Evolutionary conservation across 2,888 invertebrate species (phyloP).

Genomic region (Melinopterus prodromus): DNA sequence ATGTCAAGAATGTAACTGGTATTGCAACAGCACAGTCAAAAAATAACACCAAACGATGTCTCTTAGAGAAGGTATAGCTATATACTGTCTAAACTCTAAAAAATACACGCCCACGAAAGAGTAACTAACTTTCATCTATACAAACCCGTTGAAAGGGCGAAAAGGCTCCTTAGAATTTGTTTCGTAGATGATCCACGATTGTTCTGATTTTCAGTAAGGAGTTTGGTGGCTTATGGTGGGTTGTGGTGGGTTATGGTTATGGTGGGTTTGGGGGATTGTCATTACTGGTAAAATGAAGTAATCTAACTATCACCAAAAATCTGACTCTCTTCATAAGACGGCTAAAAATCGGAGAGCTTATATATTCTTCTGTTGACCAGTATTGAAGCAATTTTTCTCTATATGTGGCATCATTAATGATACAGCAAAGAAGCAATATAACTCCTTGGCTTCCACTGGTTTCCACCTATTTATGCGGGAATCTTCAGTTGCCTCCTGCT

Average conservation of each 20-base stretch:
- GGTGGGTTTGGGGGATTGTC: too few relatives aligned
- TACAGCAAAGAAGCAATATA: conserved; percentile 15
- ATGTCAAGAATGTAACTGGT: conserved; percentile 44
- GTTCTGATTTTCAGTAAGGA: conserved; percentile 41
- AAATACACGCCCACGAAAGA: too few relatives aligned
- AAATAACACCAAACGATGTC: conserved; percentile 43
- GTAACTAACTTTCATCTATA: conserved; percentile 44
- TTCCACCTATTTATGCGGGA: conserved; percentile 23
- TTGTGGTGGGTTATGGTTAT: too few relatives aligned
- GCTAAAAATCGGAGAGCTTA: conserved; percentile 21
- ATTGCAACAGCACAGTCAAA: conserved; percentile 46
- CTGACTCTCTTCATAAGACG: conserved; percentile 23
- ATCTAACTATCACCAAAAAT: conserved; percentile 18
- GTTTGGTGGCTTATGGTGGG: too few relatives aligned
- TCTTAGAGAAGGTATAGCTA: conserved; percentile 39
- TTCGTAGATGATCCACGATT: conserved; percentile 28
- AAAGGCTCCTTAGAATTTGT: conserved; percentile 28
- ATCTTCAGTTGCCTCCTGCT: conserved; percentile 14
- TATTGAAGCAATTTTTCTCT: conserved; percentile 15
- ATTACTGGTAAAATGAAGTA: conserved; percentile 44
- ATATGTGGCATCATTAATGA: conserved; percentile 23
- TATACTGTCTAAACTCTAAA: conserved; percentile 43
- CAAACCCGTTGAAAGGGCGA: conserved; percentile 41
- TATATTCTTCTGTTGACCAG: conserved; percentile 21
- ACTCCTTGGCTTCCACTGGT: conserved; percentile 13